Base-by-base conservation (phyloP, 2,113 vertebrate genomes). In the Dicentrarchus labrax region DNA sequence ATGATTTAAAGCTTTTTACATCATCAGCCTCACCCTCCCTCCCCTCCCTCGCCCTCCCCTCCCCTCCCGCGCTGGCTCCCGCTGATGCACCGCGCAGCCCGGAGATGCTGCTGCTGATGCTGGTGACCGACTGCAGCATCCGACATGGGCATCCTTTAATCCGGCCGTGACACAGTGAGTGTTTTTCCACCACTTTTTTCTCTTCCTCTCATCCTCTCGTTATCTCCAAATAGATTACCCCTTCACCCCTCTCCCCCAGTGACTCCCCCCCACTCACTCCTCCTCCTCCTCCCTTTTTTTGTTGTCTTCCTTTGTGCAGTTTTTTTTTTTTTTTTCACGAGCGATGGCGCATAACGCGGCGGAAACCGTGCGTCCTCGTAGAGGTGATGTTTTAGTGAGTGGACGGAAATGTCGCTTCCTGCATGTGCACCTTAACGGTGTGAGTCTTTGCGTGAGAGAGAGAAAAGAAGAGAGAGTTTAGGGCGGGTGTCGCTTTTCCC, bases 1-100 rank as follows among this genome's bases (percentile, higher is more conserved):
- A 94, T 93, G 88, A 93, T 94, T 93, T 91, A 94, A 91, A 89
- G 82, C 90, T 78, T 85, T 93, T 93, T 89, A 89, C 92, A 92
- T 93, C 90, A 89, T 85, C 90, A 65, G 45, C 86, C 76, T 82
- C 79, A 6, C 83, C 82, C 79, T 72, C 76, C 75, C 67, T 10
- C 10, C 43, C 59, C 43, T 2, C 54, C 76, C 12, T 2, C 11
- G 22, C 59, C 39, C 76, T 16, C 16, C 3, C 47, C 43, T n/a
- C 43, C 57, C 48, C 82, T 54, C 71, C 71, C 67, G 36, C 64
- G 16, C 77, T 53, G 78, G 54, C 88, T 80, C 84, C 71, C 39
- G 70, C 90, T 83, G 89, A 88, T 90, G 91, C 85, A 75, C 84
- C 88, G 69, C 50, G 83, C 90, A 85, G 91, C 89, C 83, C 72